These are phyloP conservation scores for Trichogramma pretiosum DNA, from an alignment of 1,140 invertebrate genomes.

Conservation along the genomic window DNA sequence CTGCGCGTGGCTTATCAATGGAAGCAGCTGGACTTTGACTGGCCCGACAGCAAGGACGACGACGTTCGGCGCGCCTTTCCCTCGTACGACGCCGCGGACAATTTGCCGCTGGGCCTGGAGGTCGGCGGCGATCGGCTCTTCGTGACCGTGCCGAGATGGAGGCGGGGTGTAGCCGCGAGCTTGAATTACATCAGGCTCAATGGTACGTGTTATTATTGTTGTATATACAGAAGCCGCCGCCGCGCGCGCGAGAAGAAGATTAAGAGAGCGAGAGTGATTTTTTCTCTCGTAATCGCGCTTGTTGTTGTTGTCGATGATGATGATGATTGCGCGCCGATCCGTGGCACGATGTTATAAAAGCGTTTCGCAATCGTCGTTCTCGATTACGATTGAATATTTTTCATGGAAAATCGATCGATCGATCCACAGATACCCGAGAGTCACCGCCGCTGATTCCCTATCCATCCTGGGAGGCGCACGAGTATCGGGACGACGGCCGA, in stretches of 20 bases:
- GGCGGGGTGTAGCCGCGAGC: conserved; percentile 60
- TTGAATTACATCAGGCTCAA: conserved; percentile 62
- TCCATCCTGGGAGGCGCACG: conserved; percentile 65
- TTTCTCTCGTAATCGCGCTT: too few species aligned
- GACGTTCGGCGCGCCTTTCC: conserved; percentile 35
- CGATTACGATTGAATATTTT: neutral
- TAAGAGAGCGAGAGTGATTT: too few species aligned
- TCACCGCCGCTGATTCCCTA: conserved; percentile 63
- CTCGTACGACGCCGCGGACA: conserved; percentile 51
- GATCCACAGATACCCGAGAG: conserved; percentile 50
- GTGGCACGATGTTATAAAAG: too few species aligned
- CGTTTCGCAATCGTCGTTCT: too few species aligned
- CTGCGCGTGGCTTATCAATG: conserved; percentile 59
- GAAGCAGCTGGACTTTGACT: conserved; percentile 63
- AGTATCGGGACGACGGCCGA: conserved; percentile 38
- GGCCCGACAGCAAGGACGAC: conserved; percentile 44
- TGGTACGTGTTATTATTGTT: too few species aligned
- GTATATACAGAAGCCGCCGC: too few species aligned
- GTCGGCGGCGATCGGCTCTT: conserved; percentile 56
- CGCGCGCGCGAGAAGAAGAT: too few species aligned
- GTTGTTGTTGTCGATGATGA: too few species aligned
- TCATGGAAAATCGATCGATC: too few species aligned
- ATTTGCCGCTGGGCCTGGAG: conserved; percentile 62
- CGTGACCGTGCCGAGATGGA: conserved; percentile 66
- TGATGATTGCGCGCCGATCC: too few species aligned